Base-by-base conservation (phyloP, 2,888 invertebrate genomes). In the Trisateles emortualis region DNA sequence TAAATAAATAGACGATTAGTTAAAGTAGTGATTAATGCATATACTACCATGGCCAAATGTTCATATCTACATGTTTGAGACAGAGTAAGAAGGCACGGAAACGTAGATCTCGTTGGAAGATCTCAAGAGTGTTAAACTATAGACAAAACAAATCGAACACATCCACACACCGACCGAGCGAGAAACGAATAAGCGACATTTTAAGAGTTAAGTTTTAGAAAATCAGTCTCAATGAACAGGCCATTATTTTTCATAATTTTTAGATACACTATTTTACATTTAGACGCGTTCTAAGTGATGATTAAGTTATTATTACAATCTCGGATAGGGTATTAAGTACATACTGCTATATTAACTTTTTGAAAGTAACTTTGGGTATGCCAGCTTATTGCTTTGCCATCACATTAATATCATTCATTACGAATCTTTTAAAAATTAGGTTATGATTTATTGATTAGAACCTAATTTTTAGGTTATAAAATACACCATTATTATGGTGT, bases 171-270 rank as follows among this genome's bases (percentile, higher is more conserved):
- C 62, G 68, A 72, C 59, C 67, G 63, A 78, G 76, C 68, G 58
- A 74, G 51, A 77, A 76, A 80, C 62, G 60, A 80, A 78, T 61
- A 75, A 79, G 59, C 64, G 57, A 68, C 66, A 51, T 77, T 80
- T 83, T 84, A 83, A 87, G 86, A 87, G 82, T 84, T 75, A 86
- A 83, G 79, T 81, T 84, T 87, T 84, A 94, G 86, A 91, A 91
- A 90, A 92, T 92, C 92, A 92, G 92, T 92, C 92, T 92, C 90
- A 88, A 89, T 80, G 84, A 88, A 90, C 92, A 92, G 92, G 92
- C 92, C 92, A 84, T 91, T 84, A 77, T 85, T 86, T 83, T 81
- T 72, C 70, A 80, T 83, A 82, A 79, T 76, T 84, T 81, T 79
- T 79, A 77, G 72, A 79, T 83, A 82, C 62, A 76, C 72, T 84